Conservation (phyloP, 2,113 vertebrate species). For the Poeciliopsis prolifica region DNA sequence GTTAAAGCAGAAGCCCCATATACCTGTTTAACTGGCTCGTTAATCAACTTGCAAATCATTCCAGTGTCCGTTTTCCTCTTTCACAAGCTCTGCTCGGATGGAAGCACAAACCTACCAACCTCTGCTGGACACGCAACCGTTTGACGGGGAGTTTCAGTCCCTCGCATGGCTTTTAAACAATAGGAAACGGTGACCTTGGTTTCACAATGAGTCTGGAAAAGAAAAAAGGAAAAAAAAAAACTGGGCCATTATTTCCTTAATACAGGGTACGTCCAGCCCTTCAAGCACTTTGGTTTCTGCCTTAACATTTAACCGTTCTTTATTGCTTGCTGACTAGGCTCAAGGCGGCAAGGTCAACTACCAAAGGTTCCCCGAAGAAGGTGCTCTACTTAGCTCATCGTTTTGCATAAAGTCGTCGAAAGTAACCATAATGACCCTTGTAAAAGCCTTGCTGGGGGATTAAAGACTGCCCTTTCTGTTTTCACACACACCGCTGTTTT, state of each 20-base stretch:
- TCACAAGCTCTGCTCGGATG: slow-evolving; percentile 29
- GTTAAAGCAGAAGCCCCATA: slow-evolving; percentile 67
- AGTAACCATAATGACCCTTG: slow-evolving; percentile 61
- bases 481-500: slow-evolving; percentile 51
- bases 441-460: slow-evolving; percentile 57
- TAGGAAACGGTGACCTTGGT: slow-evolving; percentile 80
- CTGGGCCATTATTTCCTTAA: slow-evolving; percentile 79
- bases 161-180: slow-evolving; percentile 77
- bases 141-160: slow-evolving; percentile 70
- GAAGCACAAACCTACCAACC: not conserved
- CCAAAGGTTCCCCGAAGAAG: slow-evolving; percentile 67
- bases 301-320: slow-evolving; percentile 80
- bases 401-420: slow-evolving; percentile 67
- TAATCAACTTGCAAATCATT: slow-evolving; percentile 70
- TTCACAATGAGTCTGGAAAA: slow-evolving; percentile 82
- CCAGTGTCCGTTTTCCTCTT: slow-evolving; percentile 55
- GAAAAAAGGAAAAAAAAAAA: slow-evolving; percentile 70
- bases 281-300: slow-evolving; percentile 77
- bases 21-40: slow-evolving; percentile 62
- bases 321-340: slow-evolving; percentile 76
- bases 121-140: not conserved
- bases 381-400: slow-evolving; percentile 69
- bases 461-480: slow-evolving; percentile 60
- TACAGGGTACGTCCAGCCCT: slow-evolving; percentile 73
- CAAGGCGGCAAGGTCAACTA: slow-evolving; percentile 80